Evolutionary conservation across 2,797 vertebrate species (phyloP).

Genomic region (Coregonus sp.): DNA sequence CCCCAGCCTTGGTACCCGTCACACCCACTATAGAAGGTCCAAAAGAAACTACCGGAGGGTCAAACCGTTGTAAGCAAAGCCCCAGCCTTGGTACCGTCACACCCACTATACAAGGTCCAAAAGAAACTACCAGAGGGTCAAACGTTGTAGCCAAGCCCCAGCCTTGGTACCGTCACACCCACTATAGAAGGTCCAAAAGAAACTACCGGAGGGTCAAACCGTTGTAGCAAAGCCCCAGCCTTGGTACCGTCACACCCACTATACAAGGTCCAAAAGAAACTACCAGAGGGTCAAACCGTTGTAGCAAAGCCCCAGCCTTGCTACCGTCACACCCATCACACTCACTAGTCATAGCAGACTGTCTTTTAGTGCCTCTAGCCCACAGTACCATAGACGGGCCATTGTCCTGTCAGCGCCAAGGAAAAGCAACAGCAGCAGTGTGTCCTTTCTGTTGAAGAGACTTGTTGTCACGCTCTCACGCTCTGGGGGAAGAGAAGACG

Average conservation of each 20-base stretch:
- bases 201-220: background rate
- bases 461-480: too few relatives aligned
- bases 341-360: slow-evolving; percentile 29
- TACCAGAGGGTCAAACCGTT: slow-evolving; percentile 1
- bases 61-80: too few relatives aligned
- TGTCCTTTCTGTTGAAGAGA: too few relatives aligned
- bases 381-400: slow-evolving; percentile 5
- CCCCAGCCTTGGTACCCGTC: slow-evolving; percentile 48
- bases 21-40: slow-evolving; percentile 54
- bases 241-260: slow-evolving; percentile 56
- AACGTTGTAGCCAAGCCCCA: too few relatives aligned
- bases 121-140: background rate
- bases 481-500: too few relatives aligned
- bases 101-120: slow-evolving; percentile 47
- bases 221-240: slow-evolving; percentile 1
- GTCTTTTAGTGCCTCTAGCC: slow-evolving; percentile 39
- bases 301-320: slow-evolving; percentile 17
- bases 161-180: slow-evolving; percentile 58
- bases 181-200: slow-evolving; percentile 40
- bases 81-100: slow-evolving; percentile 53
- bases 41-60: background rate
- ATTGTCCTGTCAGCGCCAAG: background rate
- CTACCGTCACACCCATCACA: slow-evolving; percentile 19
- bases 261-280: slow-evolving; percentile 37
- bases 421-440: background rate